These are phyloP conservation scores for Pangasius djambal DNA, from an alignment of 2,797 vertebrate species.

Conservation along the genomic window DNA sequence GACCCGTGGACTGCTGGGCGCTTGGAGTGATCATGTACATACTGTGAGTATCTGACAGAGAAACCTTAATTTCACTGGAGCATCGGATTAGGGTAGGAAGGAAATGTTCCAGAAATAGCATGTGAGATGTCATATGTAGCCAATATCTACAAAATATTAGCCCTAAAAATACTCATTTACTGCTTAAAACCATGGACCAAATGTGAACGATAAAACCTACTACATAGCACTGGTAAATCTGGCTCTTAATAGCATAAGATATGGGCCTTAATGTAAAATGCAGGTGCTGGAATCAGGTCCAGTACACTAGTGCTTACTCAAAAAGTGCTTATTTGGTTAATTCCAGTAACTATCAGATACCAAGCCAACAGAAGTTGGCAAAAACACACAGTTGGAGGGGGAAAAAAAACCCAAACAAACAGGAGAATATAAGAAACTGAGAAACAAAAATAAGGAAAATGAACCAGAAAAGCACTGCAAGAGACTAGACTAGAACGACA, in stretches of 20 bases:
- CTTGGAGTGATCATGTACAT: slow-evolving; percentile 99
- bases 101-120: neutral
- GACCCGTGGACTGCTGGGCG: slow-evolving; percentile 97
- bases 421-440: neutral
- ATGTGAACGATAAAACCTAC: neutral
- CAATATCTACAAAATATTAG: neutral
- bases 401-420: neutral
- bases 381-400: neutral
- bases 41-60: slow-evolving; percentile 80
- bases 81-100: neutral
- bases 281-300: neutral
- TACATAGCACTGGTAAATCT: neutral
- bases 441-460: neutral
- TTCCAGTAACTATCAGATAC: neutral
- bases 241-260: neutral
- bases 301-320: neutral
- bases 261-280: too few species aligned
- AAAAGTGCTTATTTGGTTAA: neutral
- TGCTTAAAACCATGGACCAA: neutral
- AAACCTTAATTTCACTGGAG: neutral
- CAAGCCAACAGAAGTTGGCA: neutral
- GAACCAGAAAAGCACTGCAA: neutral
- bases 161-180: neutral
- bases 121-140: neutral
- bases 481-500: neutral